These are phyloP conservation scores for Zeus faber DNA, from an alignment of 2,113 vertebrate species.

Conservation along the genomic window DNA sequence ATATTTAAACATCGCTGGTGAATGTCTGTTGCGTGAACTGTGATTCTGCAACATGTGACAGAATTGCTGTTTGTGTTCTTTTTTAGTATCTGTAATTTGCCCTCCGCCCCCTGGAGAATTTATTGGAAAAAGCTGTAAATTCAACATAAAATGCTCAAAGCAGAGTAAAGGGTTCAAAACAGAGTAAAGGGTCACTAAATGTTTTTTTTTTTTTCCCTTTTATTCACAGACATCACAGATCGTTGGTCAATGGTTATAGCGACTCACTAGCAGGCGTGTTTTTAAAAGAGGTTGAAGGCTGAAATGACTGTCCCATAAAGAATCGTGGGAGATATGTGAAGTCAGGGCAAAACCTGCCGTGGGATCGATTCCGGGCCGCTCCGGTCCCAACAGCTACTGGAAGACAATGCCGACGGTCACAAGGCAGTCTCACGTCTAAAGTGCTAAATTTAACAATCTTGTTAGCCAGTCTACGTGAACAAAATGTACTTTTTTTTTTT, in stretches of 20 bases:
- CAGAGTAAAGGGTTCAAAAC: conserved; percentile 55
- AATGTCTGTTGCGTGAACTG: too few species aligned
- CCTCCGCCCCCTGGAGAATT: too few species aligned
- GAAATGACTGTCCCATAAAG: conserved; percentile 44
- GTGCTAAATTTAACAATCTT: conserved; percentile 55
- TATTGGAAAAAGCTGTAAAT: too few species aligned
- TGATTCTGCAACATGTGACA: too few species aligned
- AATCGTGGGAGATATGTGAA: conserved; percentile 48
- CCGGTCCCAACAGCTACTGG: conserved; percentile 15
- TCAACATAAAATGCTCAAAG: too few species aligned
- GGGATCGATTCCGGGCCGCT: neutral
- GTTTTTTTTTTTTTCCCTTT: conserved; percentile 58
- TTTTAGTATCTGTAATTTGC: too few species aligned
- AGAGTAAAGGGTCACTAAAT: conserved; percentile 25
- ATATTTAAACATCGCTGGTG: too few species aligned
- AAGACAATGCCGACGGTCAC: conserved; percentile 26
- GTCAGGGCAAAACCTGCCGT: conserved; percentile 28
- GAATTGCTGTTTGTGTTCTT: too few species aligned
- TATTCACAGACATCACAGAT: conserved; percentile 69
- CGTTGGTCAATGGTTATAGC: conserved; percentile 60
- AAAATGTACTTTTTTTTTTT: neutral
- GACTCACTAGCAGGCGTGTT: conserved; percentile 54
- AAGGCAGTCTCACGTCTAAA: conserved; percentile 50
- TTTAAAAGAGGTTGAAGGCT: conserved; percentile 42
- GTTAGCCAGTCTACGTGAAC: conserved; percentile 13